phyloP scores from a whole-genome alignment of 2,797 vertebrate species.

The Atherinosoma microstoma region DNA sequence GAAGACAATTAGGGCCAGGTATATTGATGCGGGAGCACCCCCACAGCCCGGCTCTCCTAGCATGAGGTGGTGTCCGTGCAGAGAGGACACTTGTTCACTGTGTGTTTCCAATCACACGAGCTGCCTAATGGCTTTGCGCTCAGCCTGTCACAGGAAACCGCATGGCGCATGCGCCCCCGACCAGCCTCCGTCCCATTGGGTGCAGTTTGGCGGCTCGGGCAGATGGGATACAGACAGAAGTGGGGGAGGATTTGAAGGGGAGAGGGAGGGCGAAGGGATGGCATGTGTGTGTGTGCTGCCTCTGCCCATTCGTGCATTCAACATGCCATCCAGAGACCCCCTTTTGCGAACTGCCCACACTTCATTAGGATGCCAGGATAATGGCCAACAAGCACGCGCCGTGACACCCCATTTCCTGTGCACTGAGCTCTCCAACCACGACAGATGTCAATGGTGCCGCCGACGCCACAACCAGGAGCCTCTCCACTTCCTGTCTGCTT shows the following conservation, averaged over 20 bases:
- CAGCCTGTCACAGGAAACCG: conserved; percentile 47
- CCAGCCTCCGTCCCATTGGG: conserved; percentile 89
- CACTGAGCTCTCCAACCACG: conserved; percentile 97
- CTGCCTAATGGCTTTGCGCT: conserved; percentile 66
- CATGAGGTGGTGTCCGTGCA: conserved; percentile 56
- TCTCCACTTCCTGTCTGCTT: conserved; percentile 68
- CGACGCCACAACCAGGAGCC: conserved; percentile 64
- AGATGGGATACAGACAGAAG: conserved; percentile 92
- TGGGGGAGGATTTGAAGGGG: conserved; percentile 58
- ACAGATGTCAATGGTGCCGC: conserved; percentile 97
- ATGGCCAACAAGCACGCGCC: conserved; percentile 97
- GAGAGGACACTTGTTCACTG: conserved; percentile 73
- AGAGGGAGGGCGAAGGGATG: conserved; percentile 40
- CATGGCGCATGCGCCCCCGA: conserved; percentile 86
- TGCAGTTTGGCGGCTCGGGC: conserved; percentile 89
- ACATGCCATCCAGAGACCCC: conserved; percentile 90
- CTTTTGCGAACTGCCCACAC: conserved; percentile 91
- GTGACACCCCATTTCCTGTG: conserved; percentile 99
- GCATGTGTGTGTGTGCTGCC: conserved; percentile 89
- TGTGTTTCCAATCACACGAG: conserved; percentile 71
- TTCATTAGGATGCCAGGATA: conserved; percentile 99
- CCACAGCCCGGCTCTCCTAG: conserved; percentile 47
- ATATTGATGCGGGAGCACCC: conserved; percentile 60
- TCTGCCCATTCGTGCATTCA: conserved; percentile 95
- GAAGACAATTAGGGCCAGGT: conserved; percentile 72